Evolutionary conservation across 2,888 invertebrate species (phyloP), one percentile per base, ranked within the genome.

Genomic region (Heliconius ethilla): DNA sequence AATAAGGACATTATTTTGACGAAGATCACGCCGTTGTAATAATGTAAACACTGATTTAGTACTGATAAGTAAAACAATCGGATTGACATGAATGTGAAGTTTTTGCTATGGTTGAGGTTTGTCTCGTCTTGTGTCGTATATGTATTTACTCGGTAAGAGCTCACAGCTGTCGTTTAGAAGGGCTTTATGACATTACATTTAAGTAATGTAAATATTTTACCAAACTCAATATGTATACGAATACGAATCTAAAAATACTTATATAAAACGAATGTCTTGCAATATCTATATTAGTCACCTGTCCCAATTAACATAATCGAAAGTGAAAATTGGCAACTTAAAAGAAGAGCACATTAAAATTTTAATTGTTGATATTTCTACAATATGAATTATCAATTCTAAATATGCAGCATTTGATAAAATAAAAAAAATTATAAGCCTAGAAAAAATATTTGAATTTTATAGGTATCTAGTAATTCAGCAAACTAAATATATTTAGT

Each of bases 1-100:
- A 94, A 94, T 94, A 92, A 92, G 94, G 92, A 92, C 93, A 93
- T 94, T 94, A 94, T 94, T 94, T 93, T 94, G 94, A 94, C 93
- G 91, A 90, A 89, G 84, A 92, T 89, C 91, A 88, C 90, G 89
- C 90, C 89, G 87, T 88, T 87, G 86, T 87, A 89, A 91, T 92
- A 91, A 89, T 92, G 93, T 92, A 94, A 94, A 94, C 94, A 94
- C 89, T 90, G 94, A 94, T 94, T 91, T 89, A 90, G 89, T 86
- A 90, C 83, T 87, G 94, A 94, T 94, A 94, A 93, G 90, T 91
- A 88, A 92, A 91, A 94, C 93, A 93, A 92, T 90, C 87, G 83
- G 84, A 83, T 86, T 89, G 86, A 86, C 86, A 87, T 87, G 86
- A 86, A 87, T 86, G 85, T 86, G 82, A 83, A 77, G 82, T 86